Evolutionary conservation across 2,113 vertebrate species (phyloP), one percentile per base, ranked within the genome.

Genomic region (Nothocercus nigrocapillus): DNA sequence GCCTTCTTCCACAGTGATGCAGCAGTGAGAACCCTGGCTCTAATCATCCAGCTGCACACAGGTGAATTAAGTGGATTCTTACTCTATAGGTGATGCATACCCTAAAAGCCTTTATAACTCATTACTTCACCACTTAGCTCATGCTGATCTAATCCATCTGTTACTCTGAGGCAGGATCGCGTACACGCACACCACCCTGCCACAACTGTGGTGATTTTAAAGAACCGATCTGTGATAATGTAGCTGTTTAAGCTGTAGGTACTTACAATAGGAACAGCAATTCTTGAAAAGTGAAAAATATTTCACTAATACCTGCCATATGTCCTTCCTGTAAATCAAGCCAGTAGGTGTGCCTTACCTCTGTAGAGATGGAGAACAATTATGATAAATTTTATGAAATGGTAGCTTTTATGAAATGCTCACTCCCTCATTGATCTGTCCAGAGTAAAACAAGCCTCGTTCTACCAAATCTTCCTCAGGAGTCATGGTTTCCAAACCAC

Each of bases 381-480:
- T 13, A 59, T 58, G 1, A 0, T 45, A 78, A 42, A 10, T 47
- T 54, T 5, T 81, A 74, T 4, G 1, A 76, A 66, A 70, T 9
- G 16, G 19, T 9, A 70, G 18, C 9, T 38, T 70, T 79, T 90
- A 36, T 79, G 36, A 36, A 36, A 36, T 36, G n/a, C 8, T 19
- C 14, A 70, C 73, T 87, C 47, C 8, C 2, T 27, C 69, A 13
- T 27, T 85, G 8, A 22, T 64, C 13, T 59, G 34, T 77, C 56
- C 2, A 7, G 38, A 64, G 13, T 34, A 87, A 79, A 81, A 59
- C n/a, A 49, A 0, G 0, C 13, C 0, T 0, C 38, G 32, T 7
- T 59, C 36, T 53, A 9, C 14, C 44, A 62, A 18, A 5, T 13
- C 19, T 66, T 92, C 61, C 19, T 89, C 2, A 0, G 36, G 78